Evolutionary conservation across 2,888 invertebrate genomes (phyloP), one percentile per base, ranked within the genome.

Genomic region (Folsomia candida): DNA sequence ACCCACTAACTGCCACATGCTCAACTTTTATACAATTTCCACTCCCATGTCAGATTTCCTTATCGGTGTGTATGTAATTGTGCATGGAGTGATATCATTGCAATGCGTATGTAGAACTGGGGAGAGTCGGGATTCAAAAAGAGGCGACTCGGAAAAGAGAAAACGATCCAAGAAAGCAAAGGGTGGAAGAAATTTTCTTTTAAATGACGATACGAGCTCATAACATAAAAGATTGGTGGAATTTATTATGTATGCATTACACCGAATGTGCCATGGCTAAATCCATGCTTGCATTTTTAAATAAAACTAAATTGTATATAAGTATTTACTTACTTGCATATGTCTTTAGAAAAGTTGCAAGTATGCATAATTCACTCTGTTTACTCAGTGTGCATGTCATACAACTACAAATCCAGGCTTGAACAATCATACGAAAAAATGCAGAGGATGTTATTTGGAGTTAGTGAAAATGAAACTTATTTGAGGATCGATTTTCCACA

Each of bases 221-320:
- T 64, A 69, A 69, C 54, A 64, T 69, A 63, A 64, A 64, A 69
- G 69, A 69, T 64, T 18, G 47, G 63, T 51, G 51, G 64, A 69
- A 69, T 69, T 69, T 69, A 69, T 69, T 69, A 63, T 69, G 64
- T 64, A 69, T 57, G n/a, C n/a, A n/a, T n/a, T n/a, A n/a, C n/a
- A n/a, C n/a, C n/a, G n/a, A n/a, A n/a, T n/a, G n/a, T n/a, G n/a
- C n/a, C n/a, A n/a, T n/a, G n/a, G n/a, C n/a, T n/a, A n/a, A n/a
- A n/a, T n/a, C n/a, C n/a, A n/a, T n/a, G n/a, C n/a, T n/a, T n/a
- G n/a, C n/a, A n/a, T n/a, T n/a, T n/a, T n/a, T n/a, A n/a, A n/a
- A n/a, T n/a, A n/a, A n/a, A n/a, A n/a, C n/a, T n/a, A n/a, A n/a
- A n/a, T n/a, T n/a, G n/a, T n/a, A n/a, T n/a, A n/a, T n/a, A n/a